Evolutionary conservation across 2,888 invertebrate species (phyloP), one percentile per base, ranked within the genome.

Genomic region (Amphiduros pacificus): DNA sequence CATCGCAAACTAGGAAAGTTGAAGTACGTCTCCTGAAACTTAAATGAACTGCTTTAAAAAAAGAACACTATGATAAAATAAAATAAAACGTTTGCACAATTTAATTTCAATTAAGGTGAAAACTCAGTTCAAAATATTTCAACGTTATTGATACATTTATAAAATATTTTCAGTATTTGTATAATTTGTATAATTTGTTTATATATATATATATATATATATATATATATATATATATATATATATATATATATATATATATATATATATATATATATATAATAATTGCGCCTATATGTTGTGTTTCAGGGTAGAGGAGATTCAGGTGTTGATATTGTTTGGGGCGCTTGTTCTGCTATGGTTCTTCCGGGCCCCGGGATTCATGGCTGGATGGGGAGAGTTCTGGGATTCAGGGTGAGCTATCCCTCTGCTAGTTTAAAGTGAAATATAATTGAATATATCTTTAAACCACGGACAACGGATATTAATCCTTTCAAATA

Each of bases 301-400:
- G n/a, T n/a, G n/a, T n/a, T n/a, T 22, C 54, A 62, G 57, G n/a
- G 63, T 62, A 26, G 62, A 36, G n/a, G 60, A 63, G 41, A 50
- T 59, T 27, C 44, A 54, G 26, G 49, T 48, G n/a, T n/a, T 27
- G 2, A 27, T 63, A 51, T 31, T 63, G 41, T 63, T 63, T 50
- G 1, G 51, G 11, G 1, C 41, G 1, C 53, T 63, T 4, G 63
- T 60, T 11, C 28, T 50, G 1, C 48, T 63, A 4, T 63, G 63
- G 63, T 56, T 63, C 26, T 63, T 63, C 63, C 60, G 63, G 5
- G 26, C 51, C 17, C 63, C 63, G 11, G 49, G 36, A 20, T 60
- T 63, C 44, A 60, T 63, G 28, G 56, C 63, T 22, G 63, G 63
- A 20, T 63, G 63, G 63, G 56, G 24, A 20, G n/a, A 28, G n/a